Base-by-base conservation (phyloP, 2,888 invertebrate species). In the Malachius bipustulatus region DNA sequence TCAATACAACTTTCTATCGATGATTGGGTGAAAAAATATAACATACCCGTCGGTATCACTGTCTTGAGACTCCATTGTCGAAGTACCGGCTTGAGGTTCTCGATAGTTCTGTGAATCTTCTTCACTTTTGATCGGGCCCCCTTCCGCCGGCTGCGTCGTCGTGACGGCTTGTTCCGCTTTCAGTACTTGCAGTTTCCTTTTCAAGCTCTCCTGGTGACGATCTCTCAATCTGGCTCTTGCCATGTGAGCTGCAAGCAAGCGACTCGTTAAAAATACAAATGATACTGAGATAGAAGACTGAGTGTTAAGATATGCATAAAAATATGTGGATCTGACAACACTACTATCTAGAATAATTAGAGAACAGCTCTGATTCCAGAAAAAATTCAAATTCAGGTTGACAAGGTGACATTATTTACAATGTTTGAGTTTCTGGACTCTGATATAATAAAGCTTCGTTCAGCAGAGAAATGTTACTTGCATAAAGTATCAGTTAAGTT, bases 161-260 rank as follows among this genome's bases (percentile, higher is more conserved):
- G 66, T 66, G 13, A 77, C 73, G 1, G 77, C 81, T 59, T 84
- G 81, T 57, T 90, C 87, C 36, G 82, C 82, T 62, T 91, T 94
- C 10, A 98, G 70, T 47, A 89, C 74, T 58, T 83, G 79, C 50
- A 97, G 69, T 65, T 96, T 96, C 52, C 81, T 76, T 34, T 81
- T 73, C 44, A 97, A 67, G 62, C 88, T 88, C 45, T 80, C 79
- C 63, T 93, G 88, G 65, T 98, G 97, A 0, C 88, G 71, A 63
- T 97, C 96, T 35, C 89, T 70, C 8, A 98, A 70, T 16, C 96
- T 71, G 1, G 93, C 90, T 50, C 91, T 73, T 0, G 94, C 88
- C 80, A 89, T 89, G 62, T 93, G 90, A 4, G 93, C 94, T 75
- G 56, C 19, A 11, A 34, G 10, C 6, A 3, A 13, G 2, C n/a